Evolutionary conservation across 2,113 vertebrate genomes (phyloP).

Genomic region (Corythoichthys intestinalis): DNA sequence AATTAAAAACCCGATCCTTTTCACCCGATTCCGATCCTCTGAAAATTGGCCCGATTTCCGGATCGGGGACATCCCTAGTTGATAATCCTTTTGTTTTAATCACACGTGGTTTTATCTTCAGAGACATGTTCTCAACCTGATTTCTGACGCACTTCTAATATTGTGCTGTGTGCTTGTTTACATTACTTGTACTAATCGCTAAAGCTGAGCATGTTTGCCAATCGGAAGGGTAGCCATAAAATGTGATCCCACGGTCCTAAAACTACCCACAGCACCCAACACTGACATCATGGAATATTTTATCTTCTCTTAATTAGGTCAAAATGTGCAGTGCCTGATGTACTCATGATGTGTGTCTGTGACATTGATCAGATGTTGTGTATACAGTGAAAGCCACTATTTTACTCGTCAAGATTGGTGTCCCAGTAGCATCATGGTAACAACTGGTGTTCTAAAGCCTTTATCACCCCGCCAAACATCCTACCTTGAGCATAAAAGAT

Average conservation of each 20-base stretch:
- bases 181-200: constrained; percentile 40
- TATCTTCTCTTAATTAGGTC: constrained; percentile 8
- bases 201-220: constrained; percentile 25
- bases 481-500: constrained; percentile 12
- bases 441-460: background rate
- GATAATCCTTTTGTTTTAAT: constrained; percentile 10
- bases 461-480: constrained; percentile 5
- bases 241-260: constrained; percentile 29
- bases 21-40: too few relatives aligned
- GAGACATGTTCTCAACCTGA: constrained; percentile 25
- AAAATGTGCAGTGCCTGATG: background rate
- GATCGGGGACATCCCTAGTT: background rate
- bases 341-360: background rate
- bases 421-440: constrained; percentile 6
- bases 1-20: too few relatives aligned
- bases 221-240: constrained; percentile 46
- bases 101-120: constrained; percentile 24
- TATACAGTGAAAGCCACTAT: background rate
- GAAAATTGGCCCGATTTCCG: too few relatives aligned
- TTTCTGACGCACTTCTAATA: constrained; percentile 30
- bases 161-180: constrained; percentile 5
- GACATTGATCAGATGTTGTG: background rate
- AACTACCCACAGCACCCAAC: constrained; percentile 13
- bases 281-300: constrained; percentile 47
- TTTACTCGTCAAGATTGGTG: background rate